A percentile compares a stretch with the other conserved stretches of the same genome.
These are phyloP conservation scores for Cephus cinctus DNA, from an alignment of 1,140 invertebrate genomes.

Conservation along the genomic window DNA sequence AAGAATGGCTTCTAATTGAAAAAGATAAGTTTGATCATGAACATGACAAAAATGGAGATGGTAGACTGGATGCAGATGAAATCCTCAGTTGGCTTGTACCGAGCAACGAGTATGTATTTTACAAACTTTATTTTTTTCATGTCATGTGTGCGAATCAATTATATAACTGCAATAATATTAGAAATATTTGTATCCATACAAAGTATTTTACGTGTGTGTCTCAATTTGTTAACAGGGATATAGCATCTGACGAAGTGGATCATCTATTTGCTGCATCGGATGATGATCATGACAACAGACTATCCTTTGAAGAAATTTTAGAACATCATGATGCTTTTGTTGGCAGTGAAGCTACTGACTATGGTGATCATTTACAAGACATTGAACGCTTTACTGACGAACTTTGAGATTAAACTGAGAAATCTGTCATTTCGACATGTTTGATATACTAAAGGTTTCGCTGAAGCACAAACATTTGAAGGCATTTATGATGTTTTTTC, in stretches of 20 bases:
- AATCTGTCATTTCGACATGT: slow-evolving; percentile 5
- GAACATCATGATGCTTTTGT: slow-evolving; percentile 91
- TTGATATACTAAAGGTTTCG: slow-evolving; percentile 14
- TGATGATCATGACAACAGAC: slow-evolving; percentile 79
- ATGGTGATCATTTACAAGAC: slow-evolving; percentile 84
- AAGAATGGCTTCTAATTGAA: slow-evolving; percentile 80
- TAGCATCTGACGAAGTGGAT: slow-evolving; percentile 86
- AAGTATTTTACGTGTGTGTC: no score
- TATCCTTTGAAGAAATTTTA: slow-evolving; percentile 85
- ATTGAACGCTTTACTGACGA: slow-evolving; percentile 81
- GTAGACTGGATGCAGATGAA: slow-evolving; percentile 76
- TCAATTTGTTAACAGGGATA: no score
- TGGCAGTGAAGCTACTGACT: slow-evolving; percentile 95
- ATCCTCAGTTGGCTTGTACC: slow-evolving; percentile 89
- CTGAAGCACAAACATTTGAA: slow-evolving; percentile 15
- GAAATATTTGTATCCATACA: no score
- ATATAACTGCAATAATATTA: no score
- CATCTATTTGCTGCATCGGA: slow-evolving; percentile 91
- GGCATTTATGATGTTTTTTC: slow-evolving; percentile 25
- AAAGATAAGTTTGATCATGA: slow-evolving; percentile 90
- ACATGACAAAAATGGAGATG: slow-evolving; percentile 86
- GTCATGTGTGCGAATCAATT: background rate
- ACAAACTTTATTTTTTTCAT: slow-evolving; percentile 1
- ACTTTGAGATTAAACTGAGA: slow-evolving; percentile 58
- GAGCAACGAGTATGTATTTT: slow-evolving; percentile 76